Conservation (phyloP, 2,113 vertebrate species). For the Alexandromys fortis region DNA sequence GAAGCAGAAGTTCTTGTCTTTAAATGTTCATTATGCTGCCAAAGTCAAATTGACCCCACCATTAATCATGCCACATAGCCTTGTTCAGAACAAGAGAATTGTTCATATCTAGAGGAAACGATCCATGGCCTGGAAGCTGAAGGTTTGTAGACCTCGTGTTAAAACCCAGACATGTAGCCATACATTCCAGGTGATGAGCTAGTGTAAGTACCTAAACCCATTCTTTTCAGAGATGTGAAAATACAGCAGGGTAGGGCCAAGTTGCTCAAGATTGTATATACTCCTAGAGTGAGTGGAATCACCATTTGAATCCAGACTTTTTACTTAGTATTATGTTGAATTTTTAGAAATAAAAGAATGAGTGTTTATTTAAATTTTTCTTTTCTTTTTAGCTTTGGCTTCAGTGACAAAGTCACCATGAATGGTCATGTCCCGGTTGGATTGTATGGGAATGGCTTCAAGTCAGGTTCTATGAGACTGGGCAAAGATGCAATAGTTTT, state of each 20-base stretch:
- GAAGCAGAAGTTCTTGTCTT: neutral
- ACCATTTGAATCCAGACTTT: neutral
- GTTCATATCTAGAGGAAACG: neutral
- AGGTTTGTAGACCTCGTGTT: neutral
- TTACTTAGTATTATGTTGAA: neutral
- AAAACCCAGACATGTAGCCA: neutral
- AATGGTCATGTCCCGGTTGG: conserved; percentile 92
- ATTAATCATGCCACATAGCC: neutral
- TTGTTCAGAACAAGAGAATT: neutral
- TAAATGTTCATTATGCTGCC: neutral
- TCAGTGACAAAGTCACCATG: conserved; percentile 94
- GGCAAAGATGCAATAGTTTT: conserved; percentile 96
- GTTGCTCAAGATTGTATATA: neutral
- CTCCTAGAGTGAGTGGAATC: neutral
- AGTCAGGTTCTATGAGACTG: conserved; percentile 98
- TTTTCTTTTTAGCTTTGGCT: conserved; percentile 91
- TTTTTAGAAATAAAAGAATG: neutral
- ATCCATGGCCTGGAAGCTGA: neutral
- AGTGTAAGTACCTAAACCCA: neutral
- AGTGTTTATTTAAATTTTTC: neutral
- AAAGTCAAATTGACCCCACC: neutral
- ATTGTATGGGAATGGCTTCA: conserved; percentile 98
- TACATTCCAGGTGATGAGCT: neutral
- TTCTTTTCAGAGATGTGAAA: neutral
- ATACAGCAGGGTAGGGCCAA: neutral